phyloP scores from a whole-genome alignment of 2,797 vertebrate genomes.

The Ctenochaetus hawaiiensis region DNA sequence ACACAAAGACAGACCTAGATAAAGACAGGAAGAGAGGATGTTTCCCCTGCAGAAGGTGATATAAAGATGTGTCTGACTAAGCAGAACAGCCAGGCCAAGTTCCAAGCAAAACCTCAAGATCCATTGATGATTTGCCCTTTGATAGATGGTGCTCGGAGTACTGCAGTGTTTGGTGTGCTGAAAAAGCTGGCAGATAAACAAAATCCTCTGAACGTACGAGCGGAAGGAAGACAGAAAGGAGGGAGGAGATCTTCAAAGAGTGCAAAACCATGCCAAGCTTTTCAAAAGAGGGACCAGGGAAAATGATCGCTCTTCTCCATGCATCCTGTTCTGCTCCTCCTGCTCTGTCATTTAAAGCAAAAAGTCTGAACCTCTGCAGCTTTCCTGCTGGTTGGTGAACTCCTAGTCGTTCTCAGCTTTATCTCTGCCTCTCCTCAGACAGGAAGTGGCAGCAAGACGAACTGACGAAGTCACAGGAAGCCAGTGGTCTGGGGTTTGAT shows the following conservation, averaged over 20 bases:
- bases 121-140: constrained; percentile 53
- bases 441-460: constrained; percentile 48
- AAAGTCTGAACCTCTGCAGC: constrained; percentile 29
- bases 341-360: constrained; percentile 47
- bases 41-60: constrained; percentile 31
- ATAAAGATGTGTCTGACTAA: constrained; percentile 33
- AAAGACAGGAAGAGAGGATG: constrained; percentile 15
- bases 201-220: constrained; percentile 38
- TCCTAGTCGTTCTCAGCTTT: constrained; percentile 20
- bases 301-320: constrained; percentile 16
- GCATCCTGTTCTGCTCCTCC: constrained; percentile 30
- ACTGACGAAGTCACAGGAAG: constrained; percentile 31
- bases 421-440: constrained; percentile 21
- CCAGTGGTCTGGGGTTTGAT: constrained; percentile 4
- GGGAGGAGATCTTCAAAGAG: constrained; percentile 63
- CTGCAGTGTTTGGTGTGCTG: constrained; percentile 51
- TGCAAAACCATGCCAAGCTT: constrained; percentile 35
- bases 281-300: constrained; percentile 23
- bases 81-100: constrained; percentile 29
- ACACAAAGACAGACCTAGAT: background rate
- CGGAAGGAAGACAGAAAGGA: constrained; percentile 50
- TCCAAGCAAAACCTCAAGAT: constrained; percentile 55
- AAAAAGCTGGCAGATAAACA: constrained; percentile 49
- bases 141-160: constrained; percentile 43
- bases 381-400: background rate